Percentiles rank a stretch among this genome's conserved stretches.
These are phyloP conservation scores for Bicyclus anynana DNA, from an alignment of 1,140 invertebrate species.

Conservation along the genomic window DNA sequence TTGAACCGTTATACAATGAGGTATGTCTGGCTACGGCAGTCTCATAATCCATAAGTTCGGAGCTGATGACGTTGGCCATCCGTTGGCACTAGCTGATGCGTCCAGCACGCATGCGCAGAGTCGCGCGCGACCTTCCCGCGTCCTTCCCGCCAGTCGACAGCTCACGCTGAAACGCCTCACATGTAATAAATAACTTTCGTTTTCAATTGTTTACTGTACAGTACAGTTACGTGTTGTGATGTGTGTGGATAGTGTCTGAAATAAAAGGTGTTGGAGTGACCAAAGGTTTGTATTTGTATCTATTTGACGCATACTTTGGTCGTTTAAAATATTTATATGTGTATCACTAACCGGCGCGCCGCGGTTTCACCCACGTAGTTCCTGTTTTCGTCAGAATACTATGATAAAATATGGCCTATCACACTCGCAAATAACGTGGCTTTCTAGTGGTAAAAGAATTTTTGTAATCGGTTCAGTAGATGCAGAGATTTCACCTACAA, in stretches of 20 bases:
- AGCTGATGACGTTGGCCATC: conserved; percentile 40
- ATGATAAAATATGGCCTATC: too few relatives aligned
- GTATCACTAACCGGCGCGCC: too few relatives aligned
- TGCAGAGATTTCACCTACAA: too few relatives aligned
- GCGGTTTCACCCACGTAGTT: too few relatives aligned
- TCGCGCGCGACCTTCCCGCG: conserved; percentile 61
- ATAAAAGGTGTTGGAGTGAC: conserved; percentile 2
- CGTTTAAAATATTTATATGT: too few relatives aligned
- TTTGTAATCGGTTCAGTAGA: too few relatives aligned
- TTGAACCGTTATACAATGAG: not conserved
- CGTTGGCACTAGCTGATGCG: conserved; percentile 3
- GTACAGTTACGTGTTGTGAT: conserved; percentile 23
- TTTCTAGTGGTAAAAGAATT: too few relatives aligned
- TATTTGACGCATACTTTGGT: not conserved
- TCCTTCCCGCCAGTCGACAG: conserved; percentile 63
- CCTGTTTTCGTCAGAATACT: too few relatives aligned
- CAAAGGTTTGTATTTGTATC: conserved; percentile 12
- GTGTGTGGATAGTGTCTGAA: conserved; percentile 12
- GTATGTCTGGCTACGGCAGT: too few relatives aligned
- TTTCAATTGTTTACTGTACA: conserved; percentile 13
- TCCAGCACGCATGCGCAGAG: conserved; percentile 51
- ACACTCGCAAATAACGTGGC: too few relatives aligned
- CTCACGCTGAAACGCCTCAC: conserved; percentile 43
- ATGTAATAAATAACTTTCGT: conserved; percentile 47
- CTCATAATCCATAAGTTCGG: conserved; percentile 1